Conservation (phyloP, 2,113 vertebrate genomes). For the Laterallus jamaicensis region DNA sequence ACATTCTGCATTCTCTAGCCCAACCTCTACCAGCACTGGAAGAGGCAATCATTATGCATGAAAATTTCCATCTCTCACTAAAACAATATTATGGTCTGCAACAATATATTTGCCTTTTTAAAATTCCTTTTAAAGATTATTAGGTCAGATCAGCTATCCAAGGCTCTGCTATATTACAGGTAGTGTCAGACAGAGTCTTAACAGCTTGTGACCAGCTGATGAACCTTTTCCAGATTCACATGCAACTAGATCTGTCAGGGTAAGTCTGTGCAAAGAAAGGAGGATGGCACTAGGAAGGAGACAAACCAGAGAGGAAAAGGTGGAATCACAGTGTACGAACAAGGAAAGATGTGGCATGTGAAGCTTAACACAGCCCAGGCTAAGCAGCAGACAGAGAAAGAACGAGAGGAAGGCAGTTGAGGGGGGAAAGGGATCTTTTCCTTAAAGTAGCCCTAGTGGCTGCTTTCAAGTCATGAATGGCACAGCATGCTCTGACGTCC, state of each 20-base stretch:
- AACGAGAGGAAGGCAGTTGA: background rate
- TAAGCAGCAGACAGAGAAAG: background rate
- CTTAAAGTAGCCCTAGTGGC: background rate
- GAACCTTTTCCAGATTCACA: background rate
- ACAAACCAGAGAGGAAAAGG: background rate
- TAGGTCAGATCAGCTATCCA: background rate
- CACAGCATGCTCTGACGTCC: rapidly evolving
- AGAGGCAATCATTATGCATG: background rate
- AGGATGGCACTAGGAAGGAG: background rate
- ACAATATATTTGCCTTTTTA: background rate
- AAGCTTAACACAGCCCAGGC: background rate
- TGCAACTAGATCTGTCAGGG: background rate
- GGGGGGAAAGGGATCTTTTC: background rate
- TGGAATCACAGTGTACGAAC: background rate
- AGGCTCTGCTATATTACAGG: background rate
- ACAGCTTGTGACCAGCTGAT: background rate
- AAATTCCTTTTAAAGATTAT: background rate
- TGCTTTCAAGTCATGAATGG: background rate
- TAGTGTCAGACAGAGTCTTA: background rate
- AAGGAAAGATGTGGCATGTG: background rate
- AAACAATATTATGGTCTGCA: background rate
- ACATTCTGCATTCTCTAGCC: background rate
- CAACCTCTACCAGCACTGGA: background rate
- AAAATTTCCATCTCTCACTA: background rate
- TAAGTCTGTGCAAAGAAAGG: background rate